These are phyloP conservation scores for Bolinopsis microptera DNA, from an alignment of 37 sponge, comb jelly and placozoan genomes.

Conservation along the genomic window DNA sequence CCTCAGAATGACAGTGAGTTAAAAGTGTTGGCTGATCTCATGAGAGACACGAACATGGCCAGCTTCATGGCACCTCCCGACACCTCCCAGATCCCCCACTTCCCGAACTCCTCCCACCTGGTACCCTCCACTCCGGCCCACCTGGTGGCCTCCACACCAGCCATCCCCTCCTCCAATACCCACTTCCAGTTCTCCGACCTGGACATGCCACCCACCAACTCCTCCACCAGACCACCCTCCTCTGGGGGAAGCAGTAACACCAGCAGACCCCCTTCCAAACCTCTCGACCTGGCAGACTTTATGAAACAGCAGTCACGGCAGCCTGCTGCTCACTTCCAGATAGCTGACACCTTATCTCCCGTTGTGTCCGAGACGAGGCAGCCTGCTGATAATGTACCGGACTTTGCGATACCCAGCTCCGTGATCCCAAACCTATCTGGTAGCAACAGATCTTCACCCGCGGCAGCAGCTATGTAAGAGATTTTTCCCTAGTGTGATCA, in stretches of 20 bases:
- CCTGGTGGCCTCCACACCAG: not conserved
- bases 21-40: conserved; percentile 23
- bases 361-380: not conserved
- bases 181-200: not conserved
- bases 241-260: not conserved
- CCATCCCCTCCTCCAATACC: not conserved
- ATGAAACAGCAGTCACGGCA: not conserved
- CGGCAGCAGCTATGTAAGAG: no score
- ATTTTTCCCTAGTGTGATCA: no score
- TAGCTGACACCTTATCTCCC: not conserved
- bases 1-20: not conserved
- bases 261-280: not conserved
- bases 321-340: not conserved
- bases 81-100: not conserved
- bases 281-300: not conserved
- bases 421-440: not conserved
- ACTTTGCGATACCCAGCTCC: not conserved
- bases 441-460: no score
- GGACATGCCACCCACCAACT: not conserved
- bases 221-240: not conserved
- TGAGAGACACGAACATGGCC: not conserved
- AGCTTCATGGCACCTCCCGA: not conserved
- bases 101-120: not conserved
- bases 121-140: not conserved
- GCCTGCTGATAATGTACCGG: not conserved